phyloP scores from a whole-genome alignment of 2,797 vertebrate genomes.

The Sebastes iracundus region DNA sequence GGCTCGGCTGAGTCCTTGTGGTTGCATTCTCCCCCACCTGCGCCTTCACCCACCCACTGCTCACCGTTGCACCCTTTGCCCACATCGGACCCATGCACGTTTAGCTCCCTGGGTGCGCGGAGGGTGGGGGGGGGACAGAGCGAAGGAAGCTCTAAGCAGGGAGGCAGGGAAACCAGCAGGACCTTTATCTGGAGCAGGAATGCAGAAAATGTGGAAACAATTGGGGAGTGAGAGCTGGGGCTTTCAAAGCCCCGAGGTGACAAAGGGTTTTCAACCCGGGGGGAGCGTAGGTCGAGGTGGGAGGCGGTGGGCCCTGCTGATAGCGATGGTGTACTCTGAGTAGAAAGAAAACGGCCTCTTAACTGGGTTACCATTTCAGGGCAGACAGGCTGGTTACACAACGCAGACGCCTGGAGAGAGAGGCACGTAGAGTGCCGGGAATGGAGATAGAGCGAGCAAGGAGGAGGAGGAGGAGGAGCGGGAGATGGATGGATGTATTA shows the following conservation, averaged over 20 bases:
- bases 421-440: conserved; percentile 69
- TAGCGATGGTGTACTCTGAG: conserved; percentile 58
- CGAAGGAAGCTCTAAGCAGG: conserved; percentile 49
- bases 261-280: conserved; percentile 80
- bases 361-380: conserved; percentile 84
- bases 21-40: conserved; percentile 43
- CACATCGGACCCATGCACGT: conserved; percentile 7
- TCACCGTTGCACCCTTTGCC: conserved; percentile 25
- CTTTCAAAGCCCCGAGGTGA: conserved; percentile 84
- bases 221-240: conserved; percentile 74
- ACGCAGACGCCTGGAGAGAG: conserved; percentile 68
- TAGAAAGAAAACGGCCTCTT: conserved; percentile 71
- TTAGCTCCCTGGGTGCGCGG: conserved; percentile 43
- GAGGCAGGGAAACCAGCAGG: conserved; percentile 61
- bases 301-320: conserved; percentile 56
- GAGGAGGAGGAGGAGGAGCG: conserved; percentile 33
- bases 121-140: conserved; percentile 3
- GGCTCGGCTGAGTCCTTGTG: conserved; percentile 27
- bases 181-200: conserved; percentile 87
- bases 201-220: conserved; percentile 89
- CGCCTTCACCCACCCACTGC: conserved; percentile 27
- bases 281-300: conserved; percentile 68
- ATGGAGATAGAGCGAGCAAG: conserved; percentile 60
- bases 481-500: conserved; percentile 75
- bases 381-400: conserved; percentile 81